These are phyloP conservation scores for Mayetiola destructor DNA, from an alignment of 2,888 invertebrate genomes.

Conservation along the genomic window DNA sequence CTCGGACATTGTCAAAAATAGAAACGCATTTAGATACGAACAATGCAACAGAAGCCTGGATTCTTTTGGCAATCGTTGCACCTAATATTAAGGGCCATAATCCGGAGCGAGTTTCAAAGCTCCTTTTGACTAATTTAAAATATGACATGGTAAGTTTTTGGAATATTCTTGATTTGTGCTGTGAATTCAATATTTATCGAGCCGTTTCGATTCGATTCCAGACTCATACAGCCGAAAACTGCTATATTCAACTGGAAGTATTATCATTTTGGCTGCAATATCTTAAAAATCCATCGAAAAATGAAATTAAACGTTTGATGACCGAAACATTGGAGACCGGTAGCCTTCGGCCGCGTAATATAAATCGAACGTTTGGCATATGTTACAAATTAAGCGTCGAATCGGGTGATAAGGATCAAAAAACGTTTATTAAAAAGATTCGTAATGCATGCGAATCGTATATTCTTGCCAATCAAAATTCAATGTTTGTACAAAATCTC, in stretches of 20 bases:
- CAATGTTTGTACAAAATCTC: neutral
- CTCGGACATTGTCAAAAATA: constrained; percentile 25
- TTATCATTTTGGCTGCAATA: neutral
- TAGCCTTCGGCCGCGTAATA: neutral
- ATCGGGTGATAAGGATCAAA: neutral
- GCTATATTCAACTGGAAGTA: constrained; percentile 5
- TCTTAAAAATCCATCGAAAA: neutral
- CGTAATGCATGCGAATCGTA: neutral
- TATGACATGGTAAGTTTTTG: constrained; percentile 2
- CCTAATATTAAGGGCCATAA: constrained; percentile 28
- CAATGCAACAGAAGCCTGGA: constrained; percentile 34
- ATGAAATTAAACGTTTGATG: neutral
- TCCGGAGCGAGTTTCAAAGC: constrained; percentile 22
- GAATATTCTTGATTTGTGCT: neutral
- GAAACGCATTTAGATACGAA: constrained; percentile 30
- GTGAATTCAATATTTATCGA: neutral
- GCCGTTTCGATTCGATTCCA: neutral
- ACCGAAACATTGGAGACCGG: neutral
- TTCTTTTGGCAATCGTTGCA: constrained; percentile 29
- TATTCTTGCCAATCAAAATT: constrained; percentile 7
- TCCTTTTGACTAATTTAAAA: constrained; percentile 23
- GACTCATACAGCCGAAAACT: constrained; percentile 4
- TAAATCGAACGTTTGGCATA: constrained; percentile 5
- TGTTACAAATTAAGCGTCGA: neutral
- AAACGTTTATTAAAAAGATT: neutral